Base-by-base conservation (phyloP, 2,888 invertebrate genomes). In the Ormia ochracea region DNA sequence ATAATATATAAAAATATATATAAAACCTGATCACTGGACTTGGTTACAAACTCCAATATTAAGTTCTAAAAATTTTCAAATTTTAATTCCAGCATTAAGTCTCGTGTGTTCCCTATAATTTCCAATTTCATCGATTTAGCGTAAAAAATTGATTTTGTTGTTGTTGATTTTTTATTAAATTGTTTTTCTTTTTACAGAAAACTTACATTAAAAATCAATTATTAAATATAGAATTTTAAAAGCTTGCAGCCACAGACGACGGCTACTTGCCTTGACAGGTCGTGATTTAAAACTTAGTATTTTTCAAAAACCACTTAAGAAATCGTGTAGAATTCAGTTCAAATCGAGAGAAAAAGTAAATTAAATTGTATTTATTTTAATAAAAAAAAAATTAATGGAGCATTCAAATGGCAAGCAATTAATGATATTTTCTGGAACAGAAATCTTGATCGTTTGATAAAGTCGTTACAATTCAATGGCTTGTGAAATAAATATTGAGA, bases 231-330 rank as follows among this genome's bases (percentile, higher is more conserved):
- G 54, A 54, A 45, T 23, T 48, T 58, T 65, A n/a, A 74, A 19
- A 68, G 28, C 19, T 5, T 14, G 41, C 38, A 31, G 23, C 31
- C 54, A 23, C 48, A 56, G 17, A 68, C 28, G 68, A 68, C 48
- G 68, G 54, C 78, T 48, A 52, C 59, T 73, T 61, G 78, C 63
- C 31, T 74, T 74, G 58, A 50, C 19, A 69, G 59, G 65, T 70
- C 78, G 78, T 79, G 78, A 74, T 48, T 70, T 69, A 1, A 38
- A 10, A 52, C 1, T 33, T 33, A 23, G 38, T 26, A 50, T 4
- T 38, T 52, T 61, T 59, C 7, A 23, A 41, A 58, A 61, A 38
- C 14, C 38, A 58, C 63, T 70, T 63, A 41, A 31, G 2, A 65
- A 61, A 21, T 65, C 73, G 63, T 73, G 63, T 65, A 7, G 9